Evolutionary conservation across 2,797 vertebrate genomes (phyloP).

Genomic region (Argyrosomus regius): DNA sequence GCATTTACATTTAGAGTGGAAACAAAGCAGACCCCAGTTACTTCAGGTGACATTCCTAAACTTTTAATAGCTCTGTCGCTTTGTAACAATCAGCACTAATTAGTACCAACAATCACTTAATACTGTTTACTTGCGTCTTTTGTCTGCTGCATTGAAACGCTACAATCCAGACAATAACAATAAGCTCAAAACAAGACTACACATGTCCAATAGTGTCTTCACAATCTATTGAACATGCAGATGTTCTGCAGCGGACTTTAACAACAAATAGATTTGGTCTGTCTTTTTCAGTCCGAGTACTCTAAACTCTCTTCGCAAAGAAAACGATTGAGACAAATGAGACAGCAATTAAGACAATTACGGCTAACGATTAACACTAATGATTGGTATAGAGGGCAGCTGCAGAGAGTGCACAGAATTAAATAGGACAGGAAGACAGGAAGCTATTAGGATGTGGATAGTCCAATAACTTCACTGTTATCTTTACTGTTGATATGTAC

Average conservation of each 20-base stretch:
- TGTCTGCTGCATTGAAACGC: background rate
- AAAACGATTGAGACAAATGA: slow-evolving; percentile 57
- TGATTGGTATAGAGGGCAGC: slow-evolving; percentile 50
- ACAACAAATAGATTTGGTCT: slow-evolving; percentile 28
- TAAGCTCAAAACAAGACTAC: background rate
- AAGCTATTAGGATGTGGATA: background rate
- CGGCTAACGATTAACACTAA: slow-evolving; percentile 55
- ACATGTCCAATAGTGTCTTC: background rate
- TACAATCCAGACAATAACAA: background rate
- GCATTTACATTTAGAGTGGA: slow-evolving; percentile 48
- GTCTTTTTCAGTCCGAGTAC: slow-evolving; percentile 46
- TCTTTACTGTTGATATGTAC: background rate
- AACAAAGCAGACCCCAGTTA: slow-evolving; percentile 21
- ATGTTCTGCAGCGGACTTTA: slow-evolving; percentile 20
- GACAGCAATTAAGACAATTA: slow-evolving; percentile 60
- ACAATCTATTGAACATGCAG: background rate
- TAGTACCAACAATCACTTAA: slow-evolving; percentile 24
- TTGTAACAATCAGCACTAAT: slow-evolving; percentile 35
- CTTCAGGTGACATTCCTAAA: slow-evolving; percentile 41
- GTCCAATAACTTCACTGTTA: background rate
- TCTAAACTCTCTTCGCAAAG: slow-evolving; percentile 40
- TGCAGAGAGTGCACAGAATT: slow-evolving; percentile 13
- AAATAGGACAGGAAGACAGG: slow-evolving; percentile 3
- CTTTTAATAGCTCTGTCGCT: slow-evolving; percentile 33
- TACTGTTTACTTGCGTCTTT: background rate